Evolutionary conservation across 2,888 invertebrate species (phyloP).

Genomic region (Callosobruchus maculatus): DNA sequence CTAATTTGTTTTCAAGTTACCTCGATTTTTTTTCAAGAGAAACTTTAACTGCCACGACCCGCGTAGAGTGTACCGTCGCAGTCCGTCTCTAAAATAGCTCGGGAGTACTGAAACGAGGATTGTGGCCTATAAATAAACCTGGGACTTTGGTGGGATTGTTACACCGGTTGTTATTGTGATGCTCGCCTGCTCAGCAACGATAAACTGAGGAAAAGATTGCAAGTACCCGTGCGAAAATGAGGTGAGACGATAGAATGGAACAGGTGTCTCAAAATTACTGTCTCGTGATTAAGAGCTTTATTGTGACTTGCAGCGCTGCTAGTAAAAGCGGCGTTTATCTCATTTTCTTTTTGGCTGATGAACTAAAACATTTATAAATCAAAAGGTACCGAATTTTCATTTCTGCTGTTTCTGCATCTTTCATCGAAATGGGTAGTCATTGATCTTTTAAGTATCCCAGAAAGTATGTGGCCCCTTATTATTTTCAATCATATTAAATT

Average conservation of each 20-base stretch:
- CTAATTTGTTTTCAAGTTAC: background rate
- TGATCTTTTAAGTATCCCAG: too few species aligned
- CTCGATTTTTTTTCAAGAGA: background rate
- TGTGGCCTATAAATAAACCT: conserved; percentile 23
- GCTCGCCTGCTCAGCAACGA: background rate
- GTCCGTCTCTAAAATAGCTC: conserved; percentile 23
- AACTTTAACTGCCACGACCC: background rate
- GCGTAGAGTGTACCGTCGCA: conserved; percentile 1
- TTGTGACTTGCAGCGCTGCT: background rate
- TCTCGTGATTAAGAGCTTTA: background rate
- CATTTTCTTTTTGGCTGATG: too few species aligned
- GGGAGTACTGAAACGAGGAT: conserved; percentile 20
- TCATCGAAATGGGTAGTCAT: too few species aligned
- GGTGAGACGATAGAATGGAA: background rate
- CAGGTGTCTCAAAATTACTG: background rate
- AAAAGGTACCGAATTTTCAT: too few species aligned
- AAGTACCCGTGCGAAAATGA: background rate
- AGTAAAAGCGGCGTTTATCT: too few species aligned
- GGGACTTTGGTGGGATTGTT: conserved; percentile 21
- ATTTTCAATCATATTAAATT: too few species aligned
- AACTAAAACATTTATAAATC: too few species aligned
- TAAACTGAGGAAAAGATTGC: background rate
- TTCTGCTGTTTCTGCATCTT: too few species aligned
- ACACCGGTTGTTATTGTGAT: background rate
- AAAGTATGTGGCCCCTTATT: too few species aligned